Evolutionary conservation across 1,140 invertebrate species (phyloP).

Genomic region (Drosophila bocqueti): DNA sequence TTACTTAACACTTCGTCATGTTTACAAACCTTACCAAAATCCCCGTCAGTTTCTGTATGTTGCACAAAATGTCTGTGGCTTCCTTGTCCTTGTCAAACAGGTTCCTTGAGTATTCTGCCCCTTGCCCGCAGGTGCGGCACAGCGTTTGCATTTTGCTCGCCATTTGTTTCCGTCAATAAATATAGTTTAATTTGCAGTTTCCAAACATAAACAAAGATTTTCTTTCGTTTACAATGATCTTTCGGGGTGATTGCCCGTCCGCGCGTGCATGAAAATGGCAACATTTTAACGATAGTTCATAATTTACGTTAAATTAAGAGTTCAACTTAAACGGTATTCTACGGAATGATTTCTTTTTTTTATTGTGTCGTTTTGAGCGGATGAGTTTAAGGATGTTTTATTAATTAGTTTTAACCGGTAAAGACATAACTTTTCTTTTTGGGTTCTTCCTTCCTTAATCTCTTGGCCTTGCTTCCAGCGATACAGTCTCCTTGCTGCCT

Average conservation of each 20-base stretch:
- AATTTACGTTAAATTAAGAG: too few species aligned
- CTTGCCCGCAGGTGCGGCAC: conserved; percentile 30
- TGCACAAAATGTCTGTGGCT: conserved; percentile 2
- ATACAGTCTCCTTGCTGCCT: too few species aligned
- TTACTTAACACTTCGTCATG: neutral
- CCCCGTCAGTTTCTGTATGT: conserved; percentile 22
- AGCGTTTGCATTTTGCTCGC: neutral
- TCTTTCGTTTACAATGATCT: neutral
- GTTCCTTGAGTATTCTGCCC: neutral
- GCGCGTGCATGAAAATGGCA: neutral
- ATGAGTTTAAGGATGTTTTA: too few species aligned
- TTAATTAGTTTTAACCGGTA: too few species aligned
- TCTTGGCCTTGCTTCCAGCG: too few species aligned
- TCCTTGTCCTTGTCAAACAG: conserved; percentile 33
- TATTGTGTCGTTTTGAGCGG: too few species aligned
- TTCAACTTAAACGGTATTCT: too few species aligned
- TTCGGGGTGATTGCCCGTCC: neutral
- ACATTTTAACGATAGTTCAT: neutral
- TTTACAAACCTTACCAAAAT: conserved; percentile 5
- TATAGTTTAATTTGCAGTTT: neutral
- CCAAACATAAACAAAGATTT: neutral
- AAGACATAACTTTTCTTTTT: too few species aligned
- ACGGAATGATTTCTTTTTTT: too few species aligned
- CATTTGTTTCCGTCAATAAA: neutral
- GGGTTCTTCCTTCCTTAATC: too few species aligned